These are phyloP conservation scores for Plecturocebus donacophilus DNA, from an alignment of 2,113 vertebrate species.

Conservation along the genomic window DNA sequence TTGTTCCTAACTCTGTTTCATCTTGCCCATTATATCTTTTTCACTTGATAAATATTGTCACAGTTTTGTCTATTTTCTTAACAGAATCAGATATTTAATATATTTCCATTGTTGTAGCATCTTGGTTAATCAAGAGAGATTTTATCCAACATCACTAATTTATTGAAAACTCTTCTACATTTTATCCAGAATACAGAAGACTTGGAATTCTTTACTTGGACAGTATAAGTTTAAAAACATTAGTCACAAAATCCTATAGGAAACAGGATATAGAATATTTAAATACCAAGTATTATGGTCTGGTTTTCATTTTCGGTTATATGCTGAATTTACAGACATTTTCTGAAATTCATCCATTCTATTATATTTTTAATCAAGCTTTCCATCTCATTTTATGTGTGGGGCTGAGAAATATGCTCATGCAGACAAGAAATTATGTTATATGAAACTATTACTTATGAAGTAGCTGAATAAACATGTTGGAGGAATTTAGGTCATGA, in stretches of 20 bases:
- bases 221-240: not conserved
- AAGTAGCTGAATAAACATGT: slow-evolving; percentile 24
- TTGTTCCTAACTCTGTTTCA: not conserved
- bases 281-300: not conserved
- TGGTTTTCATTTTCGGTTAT: not conserved
- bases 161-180: not conserved
- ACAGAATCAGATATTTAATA: not conserved
- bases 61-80: not conserved
- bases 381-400: slow-evolving; percentile 19
- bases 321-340: not conserved
- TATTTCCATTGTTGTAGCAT: not conserved
- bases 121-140: not conserved
- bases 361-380: slow-evolving; percentile 38
- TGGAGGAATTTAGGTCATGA: not conserved
- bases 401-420: slow-evolving; percentile 32
- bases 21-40: not conserved
- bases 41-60: not conserved
- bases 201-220: not conserved
- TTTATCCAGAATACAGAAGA: not conserved
- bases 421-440: slow-evolving; percentile 24
- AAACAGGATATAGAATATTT: not conserved
- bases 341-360: not conserved
- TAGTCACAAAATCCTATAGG: not conserved
- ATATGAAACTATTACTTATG: not conserved
- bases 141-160: not conserved